Evolutionary conservation across 2,113 vertebrate species (phyloP), one percentile per base, ranked within the genome.

Genomic region (Malaclemys terrapin): DNA sequence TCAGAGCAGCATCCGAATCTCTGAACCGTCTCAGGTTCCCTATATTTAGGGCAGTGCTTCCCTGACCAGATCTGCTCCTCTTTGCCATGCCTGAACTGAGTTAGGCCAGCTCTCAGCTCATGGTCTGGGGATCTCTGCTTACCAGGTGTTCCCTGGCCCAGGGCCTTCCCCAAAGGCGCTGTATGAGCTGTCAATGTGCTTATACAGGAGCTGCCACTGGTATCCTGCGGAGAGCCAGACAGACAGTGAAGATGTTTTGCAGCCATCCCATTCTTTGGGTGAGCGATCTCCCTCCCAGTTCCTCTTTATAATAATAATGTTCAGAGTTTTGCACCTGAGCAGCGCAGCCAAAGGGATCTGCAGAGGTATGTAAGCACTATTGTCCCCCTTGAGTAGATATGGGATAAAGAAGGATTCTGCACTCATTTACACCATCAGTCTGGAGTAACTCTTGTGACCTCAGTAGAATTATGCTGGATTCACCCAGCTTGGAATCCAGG

Each of bases 131-230:
- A 20, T 38, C 0, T 6, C 38, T 89, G 89, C 98, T 98, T 97
- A 99, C 99, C 99, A 99, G 29, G 99, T 99, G 80, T 99, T 99
- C 24, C 98, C 98, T 1, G 91, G 52, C 8, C n/a, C 88, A 6
- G 82, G 96, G 89, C 98, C 97, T 11, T 97, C 81, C 82, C 99
- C 98, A 96, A 99, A 99, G 35, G 99, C 98, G 85, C 99, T 99
- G 78, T 99, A 99, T 24, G 98, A 98, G 2, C 99, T 99, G 0
- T 98, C 97, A 0, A 0, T 0, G 29, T 99, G 98, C 86, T 98
- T 99, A 96, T 99, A 99, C 93, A 98, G 99, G 53, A 99, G 98
- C 29, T 99, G 98, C 76, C 94, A 98, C 97, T 99, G 99, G 95
- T 99, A 99, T 27, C 99, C 99, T 99, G 94, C 0, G 12, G 80